Evolutionary conservation across 2,888 invertebrate species (phyloP).

Genomic region (Lithophane semibrunnea): DNA sequence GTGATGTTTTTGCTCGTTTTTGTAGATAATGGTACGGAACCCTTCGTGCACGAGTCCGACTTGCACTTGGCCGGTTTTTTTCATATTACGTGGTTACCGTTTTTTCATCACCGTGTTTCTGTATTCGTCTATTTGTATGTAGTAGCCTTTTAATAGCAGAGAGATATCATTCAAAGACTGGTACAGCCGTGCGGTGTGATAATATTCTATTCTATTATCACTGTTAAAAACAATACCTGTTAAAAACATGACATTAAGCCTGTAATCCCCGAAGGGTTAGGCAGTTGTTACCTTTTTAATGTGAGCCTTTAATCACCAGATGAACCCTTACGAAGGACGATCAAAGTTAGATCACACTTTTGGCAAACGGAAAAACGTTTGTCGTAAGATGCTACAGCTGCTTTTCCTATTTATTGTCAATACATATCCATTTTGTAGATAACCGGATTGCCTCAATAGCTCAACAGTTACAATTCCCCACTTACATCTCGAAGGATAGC

Average conservation of each 20-base stretch:
- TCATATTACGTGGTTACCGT: too few relatives aligned
- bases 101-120: too few relatives aligned
- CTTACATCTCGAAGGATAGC: neutral
- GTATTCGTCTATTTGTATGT: too few relatives aligned
- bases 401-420: neutral
- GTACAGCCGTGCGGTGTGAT: neutral
- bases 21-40: too few relatives aligned
- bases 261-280: neutral
- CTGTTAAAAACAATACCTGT: neutral
- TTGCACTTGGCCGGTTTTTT: too few relatives aligned
- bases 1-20: too few relatives aligned
- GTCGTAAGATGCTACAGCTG: neutral
- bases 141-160: too few relatives aligned
- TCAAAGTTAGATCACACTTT: neutral
- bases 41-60: too few relatives aligned
- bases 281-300: neutral
- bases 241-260: neutral
- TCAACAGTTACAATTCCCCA: constrained; percentile 20
- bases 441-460: constrained; percentile 30
- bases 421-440: constrained; percentile 13
- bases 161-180: neutral
- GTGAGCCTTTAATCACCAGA: neutral
- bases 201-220: neutral
- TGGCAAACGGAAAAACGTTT: neutral
- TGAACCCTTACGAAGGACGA: neutral